These are phyloP conservation scores for Tragelaphus strepsiceros DNA, from an alignment of 2,113 vertebrate species.

Conservation along the genomic window DNA sequence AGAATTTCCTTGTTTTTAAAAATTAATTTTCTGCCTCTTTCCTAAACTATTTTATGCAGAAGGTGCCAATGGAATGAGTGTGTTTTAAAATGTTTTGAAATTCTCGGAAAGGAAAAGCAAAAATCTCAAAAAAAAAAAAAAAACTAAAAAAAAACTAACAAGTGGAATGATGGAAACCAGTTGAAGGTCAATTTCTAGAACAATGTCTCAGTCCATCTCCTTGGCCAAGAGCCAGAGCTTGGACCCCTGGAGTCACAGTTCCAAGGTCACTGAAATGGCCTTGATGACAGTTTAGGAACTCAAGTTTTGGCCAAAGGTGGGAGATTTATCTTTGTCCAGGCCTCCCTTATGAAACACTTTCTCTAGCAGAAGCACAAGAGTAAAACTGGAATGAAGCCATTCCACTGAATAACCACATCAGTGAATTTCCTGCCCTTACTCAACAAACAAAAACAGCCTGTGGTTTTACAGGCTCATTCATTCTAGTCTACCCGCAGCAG, in stretches of 20 bases:
- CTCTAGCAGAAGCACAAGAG: background rate
- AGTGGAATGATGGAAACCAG: background rate
- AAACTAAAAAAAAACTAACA: background rate
- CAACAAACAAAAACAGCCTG: conserved; percentile 1
- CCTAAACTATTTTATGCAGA: background rate
- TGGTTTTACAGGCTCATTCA: background rate
- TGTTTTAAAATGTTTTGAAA: background rate
- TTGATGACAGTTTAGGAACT: background rate
- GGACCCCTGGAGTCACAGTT: background rate
- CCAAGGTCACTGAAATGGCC: background rate
- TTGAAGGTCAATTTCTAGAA: background rate
- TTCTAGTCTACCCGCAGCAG: background rate
- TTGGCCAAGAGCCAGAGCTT: background rate
- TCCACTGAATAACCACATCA: background rate
- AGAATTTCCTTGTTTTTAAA: background rate
- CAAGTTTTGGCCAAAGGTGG: background rate
- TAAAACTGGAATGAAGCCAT: background rate
- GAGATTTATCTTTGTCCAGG: background rate
- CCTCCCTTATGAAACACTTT: background rate
- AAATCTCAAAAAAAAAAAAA: background rate
- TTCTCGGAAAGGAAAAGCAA: background rate
- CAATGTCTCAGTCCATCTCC: background rate
- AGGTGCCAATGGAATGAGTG: background rate
- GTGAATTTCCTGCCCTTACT: background rate
- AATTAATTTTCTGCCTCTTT: background rate